These are phyloP conservation scores for Premnoplex brunnescens DNA, from an alignment of 2,797 vertebrate genomes.

Conservation along the genomic window DNA sequence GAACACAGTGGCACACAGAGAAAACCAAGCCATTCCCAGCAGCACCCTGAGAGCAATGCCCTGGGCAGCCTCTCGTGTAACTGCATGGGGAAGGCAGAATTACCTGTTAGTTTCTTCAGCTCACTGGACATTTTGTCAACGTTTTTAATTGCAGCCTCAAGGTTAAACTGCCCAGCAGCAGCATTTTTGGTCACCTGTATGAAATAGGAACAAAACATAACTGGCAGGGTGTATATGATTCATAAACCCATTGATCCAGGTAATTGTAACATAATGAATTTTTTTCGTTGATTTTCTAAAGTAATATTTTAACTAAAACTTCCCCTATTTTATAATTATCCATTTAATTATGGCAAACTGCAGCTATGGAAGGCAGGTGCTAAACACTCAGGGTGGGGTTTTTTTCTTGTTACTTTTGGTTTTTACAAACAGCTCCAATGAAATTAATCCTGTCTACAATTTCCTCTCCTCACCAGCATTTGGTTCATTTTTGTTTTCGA, in stretches of 20 bases:
- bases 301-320: background rate
- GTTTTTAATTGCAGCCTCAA: constrained; percentile 66
- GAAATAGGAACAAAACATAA: constrained; percentile 23
- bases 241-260: background rate
- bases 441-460: background rate
- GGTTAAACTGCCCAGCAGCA: constrained; percentile 30
- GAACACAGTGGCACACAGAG: background rate
- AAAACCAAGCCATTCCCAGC: background rate
- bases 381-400: rapidly evolving
- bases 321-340: background rate
- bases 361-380: background rate
- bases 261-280: background rate
- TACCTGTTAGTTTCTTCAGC: constrained; percentile 77
- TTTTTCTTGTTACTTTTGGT: background rate
- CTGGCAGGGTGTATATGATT: background rate
- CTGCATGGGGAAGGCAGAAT: background rate
- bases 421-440: background rate
- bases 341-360: background rate
- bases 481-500: background rate
- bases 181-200: constrained; percentile 39
- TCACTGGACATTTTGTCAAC: constrained; percentile 63
- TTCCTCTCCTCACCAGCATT: background rate
- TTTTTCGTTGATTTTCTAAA: background rate
- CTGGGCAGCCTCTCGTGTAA: background rate
- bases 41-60: background rate